Base-by-base conservation (phyloP, 2,888 invertebrate species). In the Schrankia costaestrigalis region DNA sequence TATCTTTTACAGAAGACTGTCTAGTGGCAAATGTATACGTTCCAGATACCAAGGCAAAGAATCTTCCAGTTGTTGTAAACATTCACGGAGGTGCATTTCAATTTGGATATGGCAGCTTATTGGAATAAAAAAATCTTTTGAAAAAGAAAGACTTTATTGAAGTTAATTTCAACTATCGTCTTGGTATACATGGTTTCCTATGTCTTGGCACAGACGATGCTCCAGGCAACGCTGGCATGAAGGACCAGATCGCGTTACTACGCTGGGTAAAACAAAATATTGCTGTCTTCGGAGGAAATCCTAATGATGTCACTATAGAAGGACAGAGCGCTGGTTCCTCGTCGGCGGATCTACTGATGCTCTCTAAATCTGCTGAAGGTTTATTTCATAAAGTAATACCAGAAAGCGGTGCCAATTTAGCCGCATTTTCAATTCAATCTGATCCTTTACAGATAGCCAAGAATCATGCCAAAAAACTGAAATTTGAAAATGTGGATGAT, bases 141-240 rank as follows among this genome's bases (percentile, higher is more conserved):
- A 37, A 37, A 2, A 48, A 35, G 8, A 47, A 58, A 23, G 56
- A 63, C 28, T 27, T 64, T 0, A 55, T 67, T 1, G 31, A 42
- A 0, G 60, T 67, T 0, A 54, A 46, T 0, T 65, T 69, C n/a
- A 70, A 70, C 31, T 67, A 66, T 26, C 59, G 69, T 0, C 42
- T 70, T 0, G 63, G 56, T 1, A 26, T 54, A 1, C 59, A 62
- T 3, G 71, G 71, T 0, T 71, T 67, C 24, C 43, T 71, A 3
- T 71, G 71, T 38, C 34, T 70, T 2, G 71, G 71, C 2, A 70
- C 71, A 0, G 45, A 68, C 25, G 44, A 45, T 11, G 50, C 31
- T 18, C 71, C 71, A 3, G 71, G 71, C 2, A 71, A 71, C 19
- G 69, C 66, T 3, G 70, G 67, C 0, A 50, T 69, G 48, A 70